phyloP scores from a whole-genome alignment of 2,888 invertebrate species.

The Petrolisthes manimaculis region DNA sequence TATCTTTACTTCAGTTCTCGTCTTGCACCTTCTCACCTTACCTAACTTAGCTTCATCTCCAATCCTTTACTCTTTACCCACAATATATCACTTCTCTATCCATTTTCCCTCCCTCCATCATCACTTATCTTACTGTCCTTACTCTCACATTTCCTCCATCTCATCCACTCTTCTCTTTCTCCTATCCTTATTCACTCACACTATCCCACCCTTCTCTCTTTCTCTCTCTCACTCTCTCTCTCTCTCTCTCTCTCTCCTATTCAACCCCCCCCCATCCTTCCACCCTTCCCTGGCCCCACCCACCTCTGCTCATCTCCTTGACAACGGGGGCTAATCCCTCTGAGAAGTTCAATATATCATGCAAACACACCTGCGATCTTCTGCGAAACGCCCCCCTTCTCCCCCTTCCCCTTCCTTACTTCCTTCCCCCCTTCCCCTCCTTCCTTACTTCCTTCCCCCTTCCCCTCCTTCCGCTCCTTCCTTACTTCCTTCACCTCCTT shows the following conservation, averaged over 20 bases:
- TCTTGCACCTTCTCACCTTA: neutral
- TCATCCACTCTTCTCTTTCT: too few relatives aligned
- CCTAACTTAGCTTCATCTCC: neutral
- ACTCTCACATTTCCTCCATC: too few relatives aligned
- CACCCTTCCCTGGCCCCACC: slow-evolving; percentile 4
- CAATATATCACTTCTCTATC: neutral
- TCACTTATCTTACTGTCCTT: too few relatives aligned
- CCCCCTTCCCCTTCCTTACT: neutral
- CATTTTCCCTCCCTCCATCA: neutral
- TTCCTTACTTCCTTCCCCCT: neutral
- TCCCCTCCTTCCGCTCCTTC: neutral
- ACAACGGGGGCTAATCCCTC: slow-evolving; percentile 61
- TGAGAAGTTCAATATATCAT: slow-evolving; percentile 63
- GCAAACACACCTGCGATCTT: slow-evolving; percentile 60
- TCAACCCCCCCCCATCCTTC: neutral
- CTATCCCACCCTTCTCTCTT: neutral
- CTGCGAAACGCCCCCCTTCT: neutral
- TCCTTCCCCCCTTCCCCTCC: neutral
- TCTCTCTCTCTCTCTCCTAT: neutral
- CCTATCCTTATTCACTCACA: too few relatives aligned
- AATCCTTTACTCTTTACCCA: neutral
- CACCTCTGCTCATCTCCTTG: slow-evolving; percentile 54
- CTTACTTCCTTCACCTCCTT: neutral
- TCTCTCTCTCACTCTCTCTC: neutral
- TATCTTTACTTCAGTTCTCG: neutral